These are phyloP conservation scores for Sarcophaga caerulescens DNA, from an alignment of 2,888 invertebrate species.

Conservation along the genomic window DNA sequence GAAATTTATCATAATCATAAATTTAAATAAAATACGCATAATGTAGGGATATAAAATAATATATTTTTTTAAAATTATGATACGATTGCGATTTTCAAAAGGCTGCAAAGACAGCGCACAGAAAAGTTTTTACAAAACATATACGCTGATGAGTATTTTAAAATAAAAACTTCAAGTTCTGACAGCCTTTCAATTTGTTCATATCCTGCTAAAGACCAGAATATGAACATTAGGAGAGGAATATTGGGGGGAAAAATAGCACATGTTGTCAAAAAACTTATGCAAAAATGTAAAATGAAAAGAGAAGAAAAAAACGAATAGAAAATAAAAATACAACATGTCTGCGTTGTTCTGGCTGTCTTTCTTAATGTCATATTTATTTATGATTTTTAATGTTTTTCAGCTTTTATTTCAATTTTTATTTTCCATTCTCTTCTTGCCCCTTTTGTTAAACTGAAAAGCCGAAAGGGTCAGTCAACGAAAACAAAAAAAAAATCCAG, in stretches of 20 bases:
- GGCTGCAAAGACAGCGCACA: too few species aligned
- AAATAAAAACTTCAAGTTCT: too few species aligned
- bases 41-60: conserved; percentile 37
- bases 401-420: conserved; percentile 44
- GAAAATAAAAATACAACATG: conserved; percentile 37
- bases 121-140: too few species aligned
- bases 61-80: conserved; percentile 23
- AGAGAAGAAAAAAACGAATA: background rate
- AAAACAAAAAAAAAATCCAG: background rate
- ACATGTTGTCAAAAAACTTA: conserved; percentile 39
- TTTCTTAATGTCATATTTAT: conserved; percentile 66
- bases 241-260: background rate
- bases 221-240: background rate
- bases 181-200: too few species aligned
- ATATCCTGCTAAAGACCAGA: too few species aligned
- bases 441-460: conserved; percentile 15
- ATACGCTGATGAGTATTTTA: too few species aligned
- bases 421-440: conserved; percentile 9
- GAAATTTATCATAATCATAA: conserved; percentile 36
- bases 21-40: conserved; percentile 49
- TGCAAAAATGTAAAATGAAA: conserved; percentile 28
- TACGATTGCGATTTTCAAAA: background rate
- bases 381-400: conserved; percentile 66
- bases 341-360: conserved; percentile 51
- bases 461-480: conserved; percentile 61